Percentiles rank a stretch among this genome's conserved stretches.
phyloP scores from a whole-genome alignment of 2,888 invertebrate species.

The Nasonia oneida region DNA sequence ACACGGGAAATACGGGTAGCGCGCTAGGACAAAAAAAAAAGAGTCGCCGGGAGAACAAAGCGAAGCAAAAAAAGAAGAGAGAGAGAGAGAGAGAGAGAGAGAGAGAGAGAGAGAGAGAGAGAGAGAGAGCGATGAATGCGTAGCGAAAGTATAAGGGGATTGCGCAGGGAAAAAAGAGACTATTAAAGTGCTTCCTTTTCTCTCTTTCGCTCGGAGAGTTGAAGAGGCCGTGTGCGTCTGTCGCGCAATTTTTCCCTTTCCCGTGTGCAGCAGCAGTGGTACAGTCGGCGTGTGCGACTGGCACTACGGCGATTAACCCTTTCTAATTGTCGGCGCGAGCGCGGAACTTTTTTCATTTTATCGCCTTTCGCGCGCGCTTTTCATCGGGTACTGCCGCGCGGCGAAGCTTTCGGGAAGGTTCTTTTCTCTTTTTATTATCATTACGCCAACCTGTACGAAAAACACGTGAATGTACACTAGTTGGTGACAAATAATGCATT shows the following conservation, averaged over 20 bases:
- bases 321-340: constrained; percentile 56
- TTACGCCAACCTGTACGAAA: background rate
- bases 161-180: constrained; percentile 15
- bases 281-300: constrained; percentile 40
- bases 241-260: constrained; percentile 34
- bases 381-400: constrained; percentile 27
- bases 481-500: too few species aligned
- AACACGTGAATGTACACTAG: too few species aligned
- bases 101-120: too few species aligned
- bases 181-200: constrained; percentile 32
- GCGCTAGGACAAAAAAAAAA: background rate
- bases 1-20: background rate
- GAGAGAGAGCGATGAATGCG: background rate
- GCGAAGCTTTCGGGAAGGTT: background rate
- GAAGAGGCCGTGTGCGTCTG: constrained; percentile 26
- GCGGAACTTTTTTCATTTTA: constrained; percentile 57
- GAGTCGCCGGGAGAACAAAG: background rate
- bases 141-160: constrained; percentile 1
- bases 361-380: constrained; percentile 49
- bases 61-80: background rate
- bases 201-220: background rate
- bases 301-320: constrained; percentile 58
- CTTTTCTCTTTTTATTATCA: background rate
- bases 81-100: background rate
- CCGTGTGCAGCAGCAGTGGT: background rate